Conservation (phyloP, 2,888 invertebrate genomes). For the Euzetes globulus region DNA sequence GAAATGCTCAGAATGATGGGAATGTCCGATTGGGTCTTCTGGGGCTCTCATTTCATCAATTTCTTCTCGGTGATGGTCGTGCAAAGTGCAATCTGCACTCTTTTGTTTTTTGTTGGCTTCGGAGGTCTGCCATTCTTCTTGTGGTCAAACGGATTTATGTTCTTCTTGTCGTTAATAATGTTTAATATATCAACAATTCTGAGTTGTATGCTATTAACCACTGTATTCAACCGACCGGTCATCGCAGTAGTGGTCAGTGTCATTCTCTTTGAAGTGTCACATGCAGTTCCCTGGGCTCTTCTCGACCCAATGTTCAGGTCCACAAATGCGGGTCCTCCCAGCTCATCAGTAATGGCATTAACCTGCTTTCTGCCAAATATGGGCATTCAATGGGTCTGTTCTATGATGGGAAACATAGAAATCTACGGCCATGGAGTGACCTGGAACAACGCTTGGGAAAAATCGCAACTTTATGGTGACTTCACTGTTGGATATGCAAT, state of each 20-base stretch:
- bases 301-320: background rate
- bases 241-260: constrained; percentile 32
- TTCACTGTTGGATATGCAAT: constrained; percentile 52
- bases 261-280: constrained; percentile 17
- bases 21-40: constrained; percentile 40
- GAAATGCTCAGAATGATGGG: constrained; percentile 42
- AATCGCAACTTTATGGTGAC: constrained; percentile 36
- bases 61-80: constrained; percentile 38
- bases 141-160: constrained; percentile 7
- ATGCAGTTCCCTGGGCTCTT: background rate
- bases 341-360: background rate
- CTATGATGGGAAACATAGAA: constrained; percentile 12
- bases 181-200: constrained; percentile 36
- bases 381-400: constrained; percentile 18
- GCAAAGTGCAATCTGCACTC: constrained; percentile 33
- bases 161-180: constrained; percentile 35
- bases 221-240: constrained; percentile 39
- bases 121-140: background rate
- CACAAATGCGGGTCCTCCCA: background rate
- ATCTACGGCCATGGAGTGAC: constrained; percentile 34
- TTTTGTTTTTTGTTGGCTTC: background rate
- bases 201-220: constrained; percentile 39
- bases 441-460: constrained; percentile 37
- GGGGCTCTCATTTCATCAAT: constrained; percentile 39
- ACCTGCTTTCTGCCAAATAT: constrained; percentile 14